Percentiles rank a stretch among this genome's conserved stretches.
These are phyloP conservation scores for Leptobrachium leishanense DNA, from an alignment of 2,113 vertebrate genomes.

Conservation along the genomic window DNA sequence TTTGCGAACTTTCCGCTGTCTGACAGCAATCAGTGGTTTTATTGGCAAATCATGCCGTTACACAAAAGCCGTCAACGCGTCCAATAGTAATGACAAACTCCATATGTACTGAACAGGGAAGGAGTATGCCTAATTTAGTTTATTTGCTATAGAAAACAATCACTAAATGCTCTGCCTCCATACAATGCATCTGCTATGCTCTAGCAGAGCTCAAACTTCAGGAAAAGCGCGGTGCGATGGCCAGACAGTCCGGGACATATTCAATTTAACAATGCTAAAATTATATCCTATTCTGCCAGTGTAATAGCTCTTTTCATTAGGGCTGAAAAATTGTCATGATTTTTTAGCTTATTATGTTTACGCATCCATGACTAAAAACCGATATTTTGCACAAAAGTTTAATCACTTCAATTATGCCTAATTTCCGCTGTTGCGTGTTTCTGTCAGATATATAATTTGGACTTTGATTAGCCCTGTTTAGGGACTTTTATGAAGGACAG, in stretches of 20 bases:
- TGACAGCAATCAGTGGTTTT: too few species aligned
- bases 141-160: neutral
- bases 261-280: constrained; percentile 15
- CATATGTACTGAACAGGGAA: neutral
- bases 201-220: neutral
- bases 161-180: neutral
- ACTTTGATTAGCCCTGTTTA: constrained; percentile 52
- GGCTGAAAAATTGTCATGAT: constrained; percentile 1
- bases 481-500: neutral
- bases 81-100: neutral
- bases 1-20: too few species aligned
- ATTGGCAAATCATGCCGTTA: neutral
- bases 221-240: neutral
- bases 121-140: neutral
- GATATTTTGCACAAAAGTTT: constrained; percentile 56
- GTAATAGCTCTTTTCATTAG: constrained; percentile 27
- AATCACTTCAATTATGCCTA: constrained; percentile 58
- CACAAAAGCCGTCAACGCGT: neutral
- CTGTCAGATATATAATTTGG: constrained; percentile 45
- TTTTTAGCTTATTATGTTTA: constrained; percentile 54
- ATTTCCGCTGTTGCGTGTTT: constrained; percentile 51
- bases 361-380: constrained; percentile 55
- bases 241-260: neutral
- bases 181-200: neutral
- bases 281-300: constrained; percentile 13